Percentiles rank a stretch among this genome's conserved stretches.
Evolutionary conservation across 2,888 invertebrate genomes (phyloP).

Genomic region (Drosophila kambysellisi): DNA sequence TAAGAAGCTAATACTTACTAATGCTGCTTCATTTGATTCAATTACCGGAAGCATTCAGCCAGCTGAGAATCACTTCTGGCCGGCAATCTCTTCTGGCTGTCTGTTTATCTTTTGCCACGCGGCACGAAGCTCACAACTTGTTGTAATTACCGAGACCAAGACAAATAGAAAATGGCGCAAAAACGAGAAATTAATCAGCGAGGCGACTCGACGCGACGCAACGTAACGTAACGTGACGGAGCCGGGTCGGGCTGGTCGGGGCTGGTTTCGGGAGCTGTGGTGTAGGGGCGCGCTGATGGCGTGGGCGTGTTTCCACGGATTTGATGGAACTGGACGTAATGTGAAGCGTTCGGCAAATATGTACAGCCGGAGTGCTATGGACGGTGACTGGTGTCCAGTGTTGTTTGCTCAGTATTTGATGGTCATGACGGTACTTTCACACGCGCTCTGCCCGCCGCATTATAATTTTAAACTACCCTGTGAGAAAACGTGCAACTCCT

Average conservation of each 20-base stretch:
- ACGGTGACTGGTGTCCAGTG: conserved; percentile 37
- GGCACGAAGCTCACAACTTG: conserved; percentile 62
- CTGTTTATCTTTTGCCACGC: conserved; percentile 73
- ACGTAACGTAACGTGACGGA: not conserved
- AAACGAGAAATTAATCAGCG: conserved; percentile 83
- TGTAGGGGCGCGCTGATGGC: conserved; percentile 21
- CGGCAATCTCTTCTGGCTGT: conserved; percentile 38
- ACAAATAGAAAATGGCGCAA: conserved; percentile 83
- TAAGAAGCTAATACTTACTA: conserved; percentile 81
- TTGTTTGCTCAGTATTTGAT: conserved; percentile 59
- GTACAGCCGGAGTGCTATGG: conserved; percentile 38
- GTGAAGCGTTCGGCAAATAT: conserved; percentile 75
- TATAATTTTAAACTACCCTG: conserved; percentile 73
- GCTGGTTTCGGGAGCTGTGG: not conserved
- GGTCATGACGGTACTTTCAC: conserved; percentile 57
- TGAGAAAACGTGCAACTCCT: conserved; percentile 17
- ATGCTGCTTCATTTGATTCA: conserved; percentile 81
- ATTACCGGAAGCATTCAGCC: conserved; percentile 75
- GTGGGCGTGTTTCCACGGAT: conserved; percentile 46
- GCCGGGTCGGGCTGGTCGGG: not conserved
- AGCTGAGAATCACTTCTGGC: conserved; percentile 51
- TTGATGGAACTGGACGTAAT: conserved; percentile 67
- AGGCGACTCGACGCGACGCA: conserved; percentile 11
- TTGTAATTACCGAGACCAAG: conserved; percentile 82
- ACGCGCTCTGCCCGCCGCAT: conserved; percentile 58